These are phyloP conservation scores for Drosophila rufa DNA, from an alignment of 1,140 invertebrate genomes.

Conservation along the genomic window DNA sequence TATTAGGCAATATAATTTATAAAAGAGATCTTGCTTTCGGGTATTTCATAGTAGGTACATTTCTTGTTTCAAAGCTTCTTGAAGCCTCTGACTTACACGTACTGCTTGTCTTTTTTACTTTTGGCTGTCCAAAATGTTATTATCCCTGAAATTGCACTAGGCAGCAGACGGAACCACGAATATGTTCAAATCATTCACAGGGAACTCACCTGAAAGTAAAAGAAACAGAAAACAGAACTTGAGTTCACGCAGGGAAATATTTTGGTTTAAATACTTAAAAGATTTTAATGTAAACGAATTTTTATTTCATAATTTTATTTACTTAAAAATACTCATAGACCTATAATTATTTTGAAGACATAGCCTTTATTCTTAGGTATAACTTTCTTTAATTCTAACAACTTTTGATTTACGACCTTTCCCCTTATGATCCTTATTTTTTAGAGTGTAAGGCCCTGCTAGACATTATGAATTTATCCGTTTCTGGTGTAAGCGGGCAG, in stretches of 20 bases:
- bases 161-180: constrained; percentile 12
- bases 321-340: no score
- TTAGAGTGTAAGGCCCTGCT: not conserved
- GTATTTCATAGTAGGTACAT: not conserved
- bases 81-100: not conserved
- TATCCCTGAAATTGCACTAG: constrained; percentile 45
- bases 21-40: not conserved
- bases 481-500: constrained; percentile 16
- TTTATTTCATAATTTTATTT: no score
- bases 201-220: constrained; percentile 73
- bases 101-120: not conserved
- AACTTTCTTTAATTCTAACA: no score
- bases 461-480: constrained; percentile 17
- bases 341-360: no score
- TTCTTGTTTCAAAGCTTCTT: not conserved
- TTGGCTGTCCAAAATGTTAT: constrained; percentile 20
- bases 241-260: constrained; percentile 10
- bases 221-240: constrained; percentile 24
- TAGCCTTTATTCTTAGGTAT: no score
- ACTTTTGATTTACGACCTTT: no score
- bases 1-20: not conserved
- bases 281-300: not conserved
- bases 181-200: constrained; percentile 38
- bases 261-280: not conserved
- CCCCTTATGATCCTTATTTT: not conserved